Evolutionary conservation across 2,888 invertebrate species (phyloP).

Genomic region (Magallana nippona): DNA sequence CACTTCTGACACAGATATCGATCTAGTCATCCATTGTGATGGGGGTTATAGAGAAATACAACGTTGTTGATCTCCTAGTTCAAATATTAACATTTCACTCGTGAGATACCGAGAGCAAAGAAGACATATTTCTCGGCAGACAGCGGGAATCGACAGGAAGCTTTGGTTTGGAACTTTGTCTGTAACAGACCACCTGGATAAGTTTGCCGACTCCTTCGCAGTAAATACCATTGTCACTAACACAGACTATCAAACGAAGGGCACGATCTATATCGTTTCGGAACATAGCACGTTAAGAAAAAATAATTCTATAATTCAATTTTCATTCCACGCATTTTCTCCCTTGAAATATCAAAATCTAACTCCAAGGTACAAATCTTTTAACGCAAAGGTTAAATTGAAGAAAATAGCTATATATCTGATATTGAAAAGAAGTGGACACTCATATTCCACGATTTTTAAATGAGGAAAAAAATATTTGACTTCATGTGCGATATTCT

Average conservation of each 20-base stretch:
- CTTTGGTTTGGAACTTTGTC: neutral
- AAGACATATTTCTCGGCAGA: conserved; percentile 22
- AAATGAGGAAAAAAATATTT: no score
- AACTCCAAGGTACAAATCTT: no score
- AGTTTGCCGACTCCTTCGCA: conserved; percentile 11
- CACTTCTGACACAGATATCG: conserved; percentile 12
- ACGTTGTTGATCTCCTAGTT: conserved; percentile 20
- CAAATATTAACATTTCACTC: conserved; percentile 28
- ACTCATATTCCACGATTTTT: no score
- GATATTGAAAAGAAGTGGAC: no score
- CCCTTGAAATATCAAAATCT: no score
- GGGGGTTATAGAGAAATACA: neutral
- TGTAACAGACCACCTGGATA: conserved; percentile 9
- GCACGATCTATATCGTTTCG: no score
- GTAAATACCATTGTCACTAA: conserved; percentile 6
- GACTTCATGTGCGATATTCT: no score
- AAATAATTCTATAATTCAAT: no score
- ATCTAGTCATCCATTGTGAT: neutral
- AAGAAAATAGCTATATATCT: no score
- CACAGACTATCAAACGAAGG: neutral
- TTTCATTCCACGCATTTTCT: no score
- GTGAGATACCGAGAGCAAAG: neutral
- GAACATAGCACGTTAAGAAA: no score
- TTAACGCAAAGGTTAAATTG: no score
- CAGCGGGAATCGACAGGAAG: neutral